A percentile compares a stretch with the other conserved stretches of the same genome.
Evolutionary conservation across 2,888 invertebrate species (phyloP).

Genomic region (Drosophila putrida): DNA sequence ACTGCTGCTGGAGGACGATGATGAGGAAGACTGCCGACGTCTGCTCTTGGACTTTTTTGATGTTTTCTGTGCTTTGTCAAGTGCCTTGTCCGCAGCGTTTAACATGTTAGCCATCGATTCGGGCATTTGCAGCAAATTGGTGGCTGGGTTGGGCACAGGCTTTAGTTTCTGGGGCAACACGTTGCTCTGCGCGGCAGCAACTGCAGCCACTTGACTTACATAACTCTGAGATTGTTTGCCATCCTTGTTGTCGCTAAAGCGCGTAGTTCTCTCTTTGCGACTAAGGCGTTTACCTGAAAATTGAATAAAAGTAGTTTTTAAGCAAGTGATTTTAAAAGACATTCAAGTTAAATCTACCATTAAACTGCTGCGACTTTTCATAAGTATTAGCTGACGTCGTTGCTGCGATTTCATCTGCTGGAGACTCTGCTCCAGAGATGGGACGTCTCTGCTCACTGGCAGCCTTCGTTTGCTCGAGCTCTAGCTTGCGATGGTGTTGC

Average conservation of each 20-base stretch:
- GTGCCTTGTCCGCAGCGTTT: constrained; percentile 76
- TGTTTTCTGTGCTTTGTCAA: constrained; percentile 67
- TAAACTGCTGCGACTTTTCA: constrained; percentile 82
- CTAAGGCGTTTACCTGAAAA: constrained; percentile 81
- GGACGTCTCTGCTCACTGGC: constrained; percentile 8
- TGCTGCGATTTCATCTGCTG: constrained; percentile 74
- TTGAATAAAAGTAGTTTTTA: not conserved
- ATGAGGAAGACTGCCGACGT: constrained; percentile 57
- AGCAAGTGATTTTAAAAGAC: not conserved
- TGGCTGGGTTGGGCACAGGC: constrained; percentile 64
- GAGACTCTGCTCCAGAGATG: constrained; percentile 22
- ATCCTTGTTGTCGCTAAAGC: constrained; percentile 85
- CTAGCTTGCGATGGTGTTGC: constrained; percentile 70
- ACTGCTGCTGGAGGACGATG: constrained; percentile 63
- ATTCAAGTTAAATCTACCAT: constrained; percentile 76
- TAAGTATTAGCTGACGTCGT: constrained; percentile 55
- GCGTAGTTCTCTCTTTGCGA: constrained; percentile 83
- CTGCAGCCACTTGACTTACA: constrained; percentile 64
- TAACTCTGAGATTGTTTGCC: constrained; percentile 65
- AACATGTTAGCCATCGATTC: constrained; percentile 62
- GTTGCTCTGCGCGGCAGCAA: constrained; percentile 24
- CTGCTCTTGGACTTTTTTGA: constrained; percentile 48
- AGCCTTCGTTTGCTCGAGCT: constrained; percentile 51
- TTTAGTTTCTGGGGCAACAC: constrained; percentile 43
- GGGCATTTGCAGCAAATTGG: constrained; percentile 69